Evolutionary conservation across 53 echinoderm and acorn worm species (phyloP).

Genomic region (Holothuria leucospilota): DNA sequence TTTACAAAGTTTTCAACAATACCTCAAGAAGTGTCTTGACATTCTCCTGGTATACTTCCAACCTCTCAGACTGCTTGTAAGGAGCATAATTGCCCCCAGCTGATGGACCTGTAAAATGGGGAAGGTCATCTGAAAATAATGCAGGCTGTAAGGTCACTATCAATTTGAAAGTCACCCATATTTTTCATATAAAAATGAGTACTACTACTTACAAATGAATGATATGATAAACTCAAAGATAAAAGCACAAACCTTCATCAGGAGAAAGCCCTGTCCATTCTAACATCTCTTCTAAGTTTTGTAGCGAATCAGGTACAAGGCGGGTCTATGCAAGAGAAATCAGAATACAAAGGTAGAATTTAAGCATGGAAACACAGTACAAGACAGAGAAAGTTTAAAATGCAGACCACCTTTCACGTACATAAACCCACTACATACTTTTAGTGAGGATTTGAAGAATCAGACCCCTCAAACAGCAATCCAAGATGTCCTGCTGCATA

Average conservation of each 20-base stretch:
- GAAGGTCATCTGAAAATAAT: no score
- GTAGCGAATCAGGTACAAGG: constrained; percentile 75
- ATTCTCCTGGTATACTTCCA: constrained; percentile 76
- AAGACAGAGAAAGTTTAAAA: no score
- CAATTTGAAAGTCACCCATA: not conserved
- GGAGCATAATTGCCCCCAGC: constrained; percentile 81
- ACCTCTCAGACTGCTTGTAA: constrained; percentile 90
- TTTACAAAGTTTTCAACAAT: not conserved
- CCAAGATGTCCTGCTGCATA: no score
- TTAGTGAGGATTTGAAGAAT: no score
- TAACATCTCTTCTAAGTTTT: constrained; percentile 77
- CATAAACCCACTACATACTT: no score
- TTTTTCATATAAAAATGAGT: not conserved
- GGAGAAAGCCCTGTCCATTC: constrained; percentile 81
- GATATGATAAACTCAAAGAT: not conserved
- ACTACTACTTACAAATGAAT: not conserved
- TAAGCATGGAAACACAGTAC: no score
- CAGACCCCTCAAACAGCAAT: no score
- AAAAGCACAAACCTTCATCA: constrained; percentile 84
- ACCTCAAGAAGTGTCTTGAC: constrained; percentile 78
- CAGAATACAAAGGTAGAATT: not conserved
- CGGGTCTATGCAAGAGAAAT: constrained; percentile 60
- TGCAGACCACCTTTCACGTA: no score
- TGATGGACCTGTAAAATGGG: constrained; percentile 60
- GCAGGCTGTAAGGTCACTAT: not conserved